Evolutionary conservation across 2,797 vertebrate genomes (phyloP).

Genomic region (Hafferia zeledoni): DNA sequence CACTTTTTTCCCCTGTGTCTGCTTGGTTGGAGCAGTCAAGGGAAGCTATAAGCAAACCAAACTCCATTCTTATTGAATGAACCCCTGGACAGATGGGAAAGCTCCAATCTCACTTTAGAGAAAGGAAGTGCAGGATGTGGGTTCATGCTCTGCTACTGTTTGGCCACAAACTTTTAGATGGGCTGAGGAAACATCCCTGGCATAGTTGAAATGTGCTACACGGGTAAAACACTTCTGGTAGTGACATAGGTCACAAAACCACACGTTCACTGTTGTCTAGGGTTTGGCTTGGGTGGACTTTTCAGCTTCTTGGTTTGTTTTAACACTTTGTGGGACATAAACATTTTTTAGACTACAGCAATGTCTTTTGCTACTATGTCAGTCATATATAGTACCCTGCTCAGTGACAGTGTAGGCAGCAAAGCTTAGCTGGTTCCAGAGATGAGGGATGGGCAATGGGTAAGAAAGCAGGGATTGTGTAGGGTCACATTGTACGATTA

Average conservation of each 20-base stretch:
- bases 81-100: neutral
- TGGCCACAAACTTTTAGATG: neutral
- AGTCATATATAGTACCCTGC: neutral
- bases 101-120: neutral
- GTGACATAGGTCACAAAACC: neutral
- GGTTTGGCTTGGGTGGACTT: neutral
- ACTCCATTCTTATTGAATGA: neutral
- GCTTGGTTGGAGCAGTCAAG: neutral
- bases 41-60: neutral
- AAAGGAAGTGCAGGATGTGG: neutral
- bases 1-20: fast-evolving
- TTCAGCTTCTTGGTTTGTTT: neutral
- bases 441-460: neutral
- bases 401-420: neutral
- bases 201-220: fast-evolving
- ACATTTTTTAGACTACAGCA: neutral
- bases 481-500: neutral
- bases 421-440: neutral
- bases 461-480: neutral
- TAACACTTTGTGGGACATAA: neutral
- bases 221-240: neutral
- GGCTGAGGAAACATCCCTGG: neutral
- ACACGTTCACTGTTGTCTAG: neutral
- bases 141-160: neutral
- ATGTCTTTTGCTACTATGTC: neutral